Base-by-base conservation (phyloP, 2,113 vertebrate genomes). In the Brachypteracias leptosomus region DNA sequence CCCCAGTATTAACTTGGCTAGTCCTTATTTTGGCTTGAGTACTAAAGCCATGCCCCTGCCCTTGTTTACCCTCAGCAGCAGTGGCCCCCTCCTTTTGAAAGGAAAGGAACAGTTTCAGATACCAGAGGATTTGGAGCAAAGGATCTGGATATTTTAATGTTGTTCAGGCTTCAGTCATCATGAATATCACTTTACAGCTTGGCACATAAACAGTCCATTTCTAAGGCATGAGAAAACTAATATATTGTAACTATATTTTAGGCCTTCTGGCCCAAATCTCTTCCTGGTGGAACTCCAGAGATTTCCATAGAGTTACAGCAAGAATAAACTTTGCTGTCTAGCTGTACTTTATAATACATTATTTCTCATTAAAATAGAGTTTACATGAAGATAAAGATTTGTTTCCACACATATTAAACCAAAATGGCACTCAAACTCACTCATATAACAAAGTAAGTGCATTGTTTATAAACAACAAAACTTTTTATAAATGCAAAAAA, bases 181-280 rank as follows among this genome's bases (percentile, higher is more conserved):
- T 61, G 92, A 95, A 81, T 97, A 97, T 97, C 95, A 84, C 52
- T 75, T 97, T 97, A 94, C 96, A 90, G 93, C 88, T 89, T 81
- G 52, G 92, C 6, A 0, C 70, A 62, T 92, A 93, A 93, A 92
- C 86, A 96, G 76, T 72, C 90, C 88, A 72, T 94, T 96, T 94
- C 75, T 95, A 86, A 89, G 77, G 88, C 86, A 92, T 93, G 93
- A 96, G 93, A 90, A 95, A 96, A 94, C 28, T 44, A 93, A 89
- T 90, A 75, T 87, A 85, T 88, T 90, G 86, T 93, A 94, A 93
- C 85, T 73, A 75, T 85, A 96, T 59, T 93, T 79, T 81, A 61
- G 82, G 65, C 67, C 65, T 91, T 80, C 83, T 84, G 93, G 76
- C 38, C 76, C 85, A 88, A 77, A 95, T 81, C 80, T 84, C 38